Evolutionary conservation across 2,888 invertebrate species (phyloP).

Genomic region (Eurytoma adleriae): DNA sequence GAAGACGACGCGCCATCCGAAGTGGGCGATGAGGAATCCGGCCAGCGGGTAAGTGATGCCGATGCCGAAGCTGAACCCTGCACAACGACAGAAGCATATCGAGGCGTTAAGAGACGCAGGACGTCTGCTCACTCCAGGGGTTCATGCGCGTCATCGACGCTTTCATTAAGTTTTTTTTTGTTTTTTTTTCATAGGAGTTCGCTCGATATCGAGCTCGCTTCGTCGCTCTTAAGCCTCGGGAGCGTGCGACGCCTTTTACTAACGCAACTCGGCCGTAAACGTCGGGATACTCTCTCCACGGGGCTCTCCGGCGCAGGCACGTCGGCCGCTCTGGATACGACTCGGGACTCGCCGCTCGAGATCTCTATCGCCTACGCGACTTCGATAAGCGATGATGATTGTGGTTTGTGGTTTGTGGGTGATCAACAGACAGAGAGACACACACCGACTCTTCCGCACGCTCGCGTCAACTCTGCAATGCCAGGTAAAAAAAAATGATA

Average conservation of each 20-base stretch:
- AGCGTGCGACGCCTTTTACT: too few relatives aligned
- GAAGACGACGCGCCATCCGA: slow-evolving; percentile 84
- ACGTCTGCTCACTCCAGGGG: slow-evolving; percentile 71
- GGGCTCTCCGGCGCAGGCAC: too few relatives aligned
- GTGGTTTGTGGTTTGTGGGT: slow-evolving; percentile 51
- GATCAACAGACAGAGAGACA: slow-evolving; percentile 44
- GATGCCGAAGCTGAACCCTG: slow-evolving; percentile 85
- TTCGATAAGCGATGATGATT: slow-evolving; percentile 54
- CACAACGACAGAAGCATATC: slow-evolving; percentile 61
- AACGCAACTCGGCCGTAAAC: too few relatives aligned
- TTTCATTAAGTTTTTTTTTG: slow-evolving; percentile 55
- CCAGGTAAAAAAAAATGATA: slow-evolving; percentile 68
- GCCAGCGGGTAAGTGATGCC: slow-evolving; percentile 84
- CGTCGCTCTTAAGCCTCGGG: background rate
- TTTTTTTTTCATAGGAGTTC: slow-evolving; percentile 44
- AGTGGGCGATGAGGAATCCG: slow-evolving; percentile 83
- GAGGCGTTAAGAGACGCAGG: slow-evolving; percentile 70
- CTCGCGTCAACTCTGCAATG: slow-evolving; percentile 71
- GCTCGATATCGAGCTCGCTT: slow-evolving; percentile 2
- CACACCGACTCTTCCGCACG: slow-evolving; percentile 40
- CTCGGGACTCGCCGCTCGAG: background rate
- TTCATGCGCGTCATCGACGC: background rate
- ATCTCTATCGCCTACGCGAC: slow-evolving; percentile 23
- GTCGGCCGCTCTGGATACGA: too few relatives aligned
- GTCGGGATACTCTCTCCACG: too few relatives aligned